phyloP scores from a whole-genome alignment of 2,888 invertebrate species.

The Amblyjoppa fuscipennis region DNA sequence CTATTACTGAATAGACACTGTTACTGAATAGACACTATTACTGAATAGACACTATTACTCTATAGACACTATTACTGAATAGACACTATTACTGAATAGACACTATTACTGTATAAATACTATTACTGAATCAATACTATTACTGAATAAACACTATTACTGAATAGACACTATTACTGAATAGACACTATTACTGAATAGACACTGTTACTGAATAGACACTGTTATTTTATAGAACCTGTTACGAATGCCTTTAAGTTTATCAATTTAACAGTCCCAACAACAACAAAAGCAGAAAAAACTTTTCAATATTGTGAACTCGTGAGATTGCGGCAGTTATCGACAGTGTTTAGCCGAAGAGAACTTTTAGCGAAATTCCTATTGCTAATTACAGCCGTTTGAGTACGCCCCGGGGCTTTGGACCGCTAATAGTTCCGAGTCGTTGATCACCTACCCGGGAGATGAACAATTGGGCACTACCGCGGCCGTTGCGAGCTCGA shows the following conservation, averaged over 20 bases:
- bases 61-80: too few species aligned
- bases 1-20: too few species aligned
- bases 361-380: constrained; percentile 45
- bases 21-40: too few species aligned
- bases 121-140: too few species aligned
- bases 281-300: background rate
- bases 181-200: too few species aligned
- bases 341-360: background rate
- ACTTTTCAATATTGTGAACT: background rate
- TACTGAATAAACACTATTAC: too few species aligned
- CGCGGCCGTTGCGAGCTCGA: background rate
- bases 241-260: background rate
- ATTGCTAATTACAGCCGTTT: constrained; percentile 51
- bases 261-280: background rate
- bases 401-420: constrained; percentile 17
- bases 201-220: too few species aligned
- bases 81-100: too few species aligned
- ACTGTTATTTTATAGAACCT: too few species aligned
- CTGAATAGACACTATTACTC: too few species aligned
- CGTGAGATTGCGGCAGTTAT: constrained; percentile 18
- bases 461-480: constrained; percentile 25
- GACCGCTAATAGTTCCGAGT: constrained; percentile 52
- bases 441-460: constrained; percentile 18
- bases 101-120: too few species aligned
- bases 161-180: too few species aligned